Conservation (phyloP, 2,797 vertebrate genomes). For the Sardinella longiceps region DNA sequence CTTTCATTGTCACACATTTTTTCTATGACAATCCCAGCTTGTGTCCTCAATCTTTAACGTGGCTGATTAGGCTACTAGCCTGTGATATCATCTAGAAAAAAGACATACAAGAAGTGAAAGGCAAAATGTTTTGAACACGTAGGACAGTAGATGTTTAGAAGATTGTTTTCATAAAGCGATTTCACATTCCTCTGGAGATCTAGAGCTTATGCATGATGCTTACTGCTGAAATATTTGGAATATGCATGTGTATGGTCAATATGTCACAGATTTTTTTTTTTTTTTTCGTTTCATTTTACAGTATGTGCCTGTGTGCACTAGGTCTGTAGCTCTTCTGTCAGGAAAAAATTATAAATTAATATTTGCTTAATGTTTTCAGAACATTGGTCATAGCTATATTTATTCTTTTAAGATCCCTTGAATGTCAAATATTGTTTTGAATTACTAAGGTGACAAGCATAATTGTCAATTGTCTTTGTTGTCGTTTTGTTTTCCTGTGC, state of each 20-base stretch:
- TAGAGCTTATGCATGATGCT: neutral
- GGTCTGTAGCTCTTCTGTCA: neutral
- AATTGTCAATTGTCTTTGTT: neutral
- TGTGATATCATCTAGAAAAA: neutral
- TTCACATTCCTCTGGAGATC: neutral
- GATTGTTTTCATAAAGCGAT: neutral
- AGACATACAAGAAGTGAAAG: neutral
- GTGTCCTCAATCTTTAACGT: neutral
- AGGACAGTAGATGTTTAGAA: neutral
- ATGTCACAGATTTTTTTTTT: neutral
- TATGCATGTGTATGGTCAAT: neutral
- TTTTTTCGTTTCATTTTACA: no score
- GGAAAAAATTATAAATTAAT: neutral
- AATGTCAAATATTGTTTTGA: slow-evolving; percentile 1
- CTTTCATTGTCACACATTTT: no score
- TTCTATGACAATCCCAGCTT: neutral
- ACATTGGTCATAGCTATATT: neutral
- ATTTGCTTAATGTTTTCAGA: neutral
- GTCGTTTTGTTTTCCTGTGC: neutral
- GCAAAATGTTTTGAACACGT: neutral
- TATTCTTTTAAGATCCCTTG: neutral
- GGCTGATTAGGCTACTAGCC: neutral
- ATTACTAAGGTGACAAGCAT: neutral
- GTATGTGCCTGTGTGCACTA: neutral
- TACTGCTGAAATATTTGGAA: neutral